Base-by-base conservation (phyloP, 2,888 invertebrate genomes). In the Cerastis rubricosa region DNA sequence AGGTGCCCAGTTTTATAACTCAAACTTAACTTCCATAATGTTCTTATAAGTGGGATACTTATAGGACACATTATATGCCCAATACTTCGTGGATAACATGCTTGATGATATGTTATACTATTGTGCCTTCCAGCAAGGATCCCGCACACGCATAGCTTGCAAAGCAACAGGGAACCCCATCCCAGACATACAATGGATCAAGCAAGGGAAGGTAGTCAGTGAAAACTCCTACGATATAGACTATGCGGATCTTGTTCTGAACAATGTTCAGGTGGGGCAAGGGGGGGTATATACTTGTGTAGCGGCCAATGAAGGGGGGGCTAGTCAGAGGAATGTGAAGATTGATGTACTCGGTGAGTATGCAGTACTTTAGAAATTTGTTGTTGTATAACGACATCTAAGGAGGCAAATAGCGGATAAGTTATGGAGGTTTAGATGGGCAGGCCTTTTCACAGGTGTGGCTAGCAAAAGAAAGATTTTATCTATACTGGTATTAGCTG, bases 161-260 rank as follows among this genome's bases (percentile, higher is more conserved):
- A 94, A 95, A 76, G 97, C 97, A 0, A 90, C 93, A n/a, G 98
- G 98, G 2, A 95, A 96, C 78, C 98, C 98, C 0, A 66, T 89
- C 0, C 97, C 97, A 0, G 92, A 92, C 7, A 95, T 98, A 80
- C 95, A 96, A 67, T 98, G 98, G 98, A 92, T 97, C 64, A 96
- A 97, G 76, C 97, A 96, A 79, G 97, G 97, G 0, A 81, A 83
- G 22, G 70, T 85, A 0, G 63, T 92, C 6, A 87, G 90, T 59
- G 88, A 92, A 77, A 94, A 94, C 72, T 40, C 80, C 1, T 84
- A 86, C 43, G 90, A 89, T 2, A 87, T 94, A 2, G 81, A 86
- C 25, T 96, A 94, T 73, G 94, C 94, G 0, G 95, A 96, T 75
- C 85, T 96, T n/a, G 80, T 85, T 1, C 80, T 96, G 7, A 85